Base-by-base conservation (phyloP, 1,140 invertebrate genomes). In the Cyphomyrmex costatus region DNA sequence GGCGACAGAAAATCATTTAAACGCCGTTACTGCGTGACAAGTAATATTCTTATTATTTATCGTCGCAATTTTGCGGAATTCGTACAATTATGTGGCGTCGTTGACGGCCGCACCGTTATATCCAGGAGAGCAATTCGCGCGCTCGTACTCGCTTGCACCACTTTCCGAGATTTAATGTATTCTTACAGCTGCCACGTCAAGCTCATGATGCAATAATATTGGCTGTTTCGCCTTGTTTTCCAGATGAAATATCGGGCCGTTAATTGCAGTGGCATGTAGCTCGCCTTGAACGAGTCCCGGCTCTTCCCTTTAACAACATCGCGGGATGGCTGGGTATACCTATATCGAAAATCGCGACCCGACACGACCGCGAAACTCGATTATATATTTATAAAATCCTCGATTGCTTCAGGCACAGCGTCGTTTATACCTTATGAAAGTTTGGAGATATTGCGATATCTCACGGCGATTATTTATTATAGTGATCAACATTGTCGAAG, bases 151-250 rank as follows among this genome's bases (percentile, higher is more conserved):
- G 65, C 46, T 24, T 63, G 53, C 66, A 66, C 19, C 33, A 73
- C 70, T 82, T 82, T 80, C 58, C 21, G 49, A 78, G 65, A 89
- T 79, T 36, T 36, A 88, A 70, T 87, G 65, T 87, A 87, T 60
- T 70, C 30, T 88, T 66, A 51, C 49, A 60, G 71, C 36, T 73
- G 68, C 68, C 77, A 63, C 42, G 84, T 74, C 27, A 42, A 46
- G 21, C 68, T 49, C 61, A 86, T 89, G 88, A 89, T 86, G 88
- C 87, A 89, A 89, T 71, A 86, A 76, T 27, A 68, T 76, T 70
- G 68, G 65, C 80, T 89, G 61, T 89, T 89, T 89, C 87, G 60
- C 74, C 76, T 82, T 89, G 87, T 89, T 89, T 86, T 76, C 46
- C 46, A 76, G 76, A 86, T 89, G 33, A 89, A 89, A 89, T 89